Base-by-base conservation (phyloP, 1,140 invertebrate species). In the Leptopilina boulardi region DNA sequence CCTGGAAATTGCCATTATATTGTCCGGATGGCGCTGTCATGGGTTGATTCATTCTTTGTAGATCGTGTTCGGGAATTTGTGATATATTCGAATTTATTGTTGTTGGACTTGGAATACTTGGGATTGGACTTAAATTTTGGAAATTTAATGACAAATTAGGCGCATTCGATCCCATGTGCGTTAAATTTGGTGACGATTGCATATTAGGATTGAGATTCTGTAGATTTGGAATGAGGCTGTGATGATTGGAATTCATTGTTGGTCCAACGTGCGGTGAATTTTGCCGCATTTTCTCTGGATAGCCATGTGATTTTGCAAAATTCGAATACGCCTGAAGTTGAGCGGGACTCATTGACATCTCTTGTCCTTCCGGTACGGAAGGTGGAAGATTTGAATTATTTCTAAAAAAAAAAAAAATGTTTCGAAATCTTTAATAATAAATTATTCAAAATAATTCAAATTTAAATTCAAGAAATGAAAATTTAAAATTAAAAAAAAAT, bases 341-440 rank as follows among this genome's bases (percentile, higher is more conserved):
- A 80, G 82, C 87, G 10, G 89, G 82, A 80, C 83, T 89, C 6
- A 77, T 84, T 3, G 84, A 81, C 80, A 91, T 82, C 79, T 91
- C 91, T 79, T 93, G 95, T 85, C 97, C 96, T 92, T 98, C 97
- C 21, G 96, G 96, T 18, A 98, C 96, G 18, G 95, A 93, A 0
- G 96, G 95, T 34, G 97, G 96, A 10, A 97, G 93, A 91, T 97
- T 96, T 72, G 95, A 92, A 82, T 95, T 94, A 83, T 94, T 94
- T 77, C 94, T 92, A 21, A 11, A 81, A 81, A 30, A 78, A 66
- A 9, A 75, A 74, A 74, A 76, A 44, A 18, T 38, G 8, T n/a
- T n/a, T n/a, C n/a, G n/a, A n/a, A n/a, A n/a, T n/a, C n/a, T n/a
- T n/a, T n/a, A n/a, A n/a, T n/a, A n/a, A n/a, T n/a, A n/a, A n/a